Conservation (phyloP, 1,140 invertebrate genomes). For the Stegodyphus dumicola region DNA sequence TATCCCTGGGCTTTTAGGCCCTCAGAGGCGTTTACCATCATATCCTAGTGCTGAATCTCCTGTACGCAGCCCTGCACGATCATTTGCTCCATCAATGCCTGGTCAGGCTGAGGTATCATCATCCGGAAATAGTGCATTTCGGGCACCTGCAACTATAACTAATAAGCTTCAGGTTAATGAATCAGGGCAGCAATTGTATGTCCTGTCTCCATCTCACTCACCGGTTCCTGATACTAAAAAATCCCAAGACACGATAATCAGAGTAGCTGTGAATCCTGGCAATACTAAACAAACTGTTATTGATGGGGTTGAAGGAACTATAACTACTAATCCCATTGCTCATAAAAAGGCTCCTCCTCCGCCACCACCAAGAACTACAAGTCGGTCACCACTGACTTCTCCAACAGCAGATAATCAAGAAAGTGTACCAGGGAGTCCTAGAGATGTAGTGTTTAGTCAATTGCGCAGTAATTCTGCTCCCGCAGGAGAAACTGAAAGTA, state of each 20-base stretch:
- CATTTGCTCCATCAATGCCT: slow-evolving; percentile 35
- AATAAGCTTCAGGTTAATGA: slow-evolving; percentile 61
- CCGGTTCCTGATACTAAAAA: slow-evolving; percentile 44
- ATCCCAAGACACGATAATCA: slow-evolving; percentile 33
- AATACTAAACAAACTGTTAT: slow-evolving; percentile 44
- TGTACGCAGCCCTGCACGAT: slow-evolving; percentile 57
- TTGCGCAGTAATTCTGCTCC: slow-evolving; percentile 58
- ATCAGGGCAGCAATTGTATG: slow-evolving; percentile 18
- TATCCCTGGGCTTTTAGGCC: slow-evolving; percentile 60
- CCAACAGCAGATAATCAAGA: slow-evolving; percentile 72
- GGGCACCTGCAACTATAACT: slow-evolving; percentile 26
- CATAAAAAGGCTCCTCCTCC: slow-evolving; percentile 83
- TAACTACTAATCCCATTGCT: slow-evolving; percentile 63
- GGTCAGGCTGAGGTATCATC: slow-evolving; percentile 44
- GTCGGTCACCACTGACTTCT: slow-evolving; percentile 82
- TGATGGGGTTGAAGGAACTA: slow-evolving; percentile 43
- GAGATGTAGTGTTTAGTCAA: slow-evolving; percentile 55
- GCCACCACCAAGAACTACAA: slow-evolving; percentile 85
- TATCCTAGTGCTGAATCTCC: slow-evolving; percentile 66
- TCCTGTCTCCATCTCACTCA: slow-evolving; percentile 55
- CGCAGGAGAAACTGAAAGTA: slow-evolving; percentile 61
- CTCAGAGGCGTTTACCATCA: slow-evolving; percentile 65
- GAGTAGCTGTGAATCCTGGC: slow-evolving; percentile 55
- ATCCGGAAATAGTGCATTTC: slow-evolving; percentile 21
- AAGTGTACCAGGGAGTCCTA: slow-evolving; percentile 65